phyloP scores from a whole-genome alignment of 2,888 invertebrate species.

The Ectemnius cavifrons region DNA sequence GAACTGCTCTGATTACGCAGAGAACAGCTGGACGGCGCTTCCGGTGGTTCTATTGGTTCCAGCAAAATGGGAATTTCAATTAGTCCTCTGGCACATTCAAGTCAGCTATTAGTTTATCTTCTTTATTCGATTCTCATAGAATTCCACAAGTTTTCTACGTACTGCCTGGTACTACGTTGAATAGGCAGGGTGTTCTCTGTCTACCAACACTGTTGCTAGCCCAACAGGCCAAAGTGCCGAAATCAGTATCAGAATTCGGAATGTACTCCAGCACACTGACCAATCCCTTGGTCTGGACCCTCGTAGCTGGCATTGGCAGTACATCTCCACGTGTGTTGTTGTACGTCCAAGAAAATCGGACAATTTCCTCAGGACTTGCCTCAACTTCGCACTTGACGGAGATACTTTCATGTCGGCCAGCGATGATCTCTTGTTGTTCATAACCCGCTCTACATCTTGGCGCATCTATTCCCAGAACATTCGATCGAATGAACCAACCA shows the following conservation, averaged over 20 bases:
- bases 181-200: constrained; percentile 89
- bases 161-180: constrained; percentile 91
- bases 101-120: neutral
- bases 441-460: constrained; percentile 88
- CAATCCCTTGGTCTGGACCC: constrained; percentile 79
- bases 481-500: constrained; percentile 14
- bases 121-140: neutral
- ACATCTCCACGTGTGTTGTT: constrained; percentile 88
- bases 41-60: constrained; percentile 84
- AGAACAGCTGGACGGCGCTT: constrained; percentile 87
- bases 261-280: constrained; percentile 81
- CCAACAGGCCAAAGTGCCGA: constrained; percentile 93
- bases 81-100: neutral
- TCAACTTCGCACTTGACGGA: constrained; percentile 89
- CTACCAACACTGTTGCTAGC: constrained; percentile 91
- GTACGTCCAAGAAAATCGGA: constrained; percentile 91
- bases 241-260: constrained; percentile 81
- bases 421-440: constrained; percentile 85
- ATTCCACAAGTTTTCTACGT: constrained; percentile 62
- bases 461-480: constrained; percentile 80
- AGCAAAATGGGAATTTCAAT: constrained; percentile 32
- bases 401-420: constrained; percentile 86
- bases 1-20: constrained; percentile 84
- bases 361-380: constrained; percentile 85
- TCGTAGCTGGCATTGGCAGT: constrained; percentile 84